phyloP scores from a whole-genome alignment of 2,113 vertebrate genomes.

The Laticauda colubrina region DNA sequence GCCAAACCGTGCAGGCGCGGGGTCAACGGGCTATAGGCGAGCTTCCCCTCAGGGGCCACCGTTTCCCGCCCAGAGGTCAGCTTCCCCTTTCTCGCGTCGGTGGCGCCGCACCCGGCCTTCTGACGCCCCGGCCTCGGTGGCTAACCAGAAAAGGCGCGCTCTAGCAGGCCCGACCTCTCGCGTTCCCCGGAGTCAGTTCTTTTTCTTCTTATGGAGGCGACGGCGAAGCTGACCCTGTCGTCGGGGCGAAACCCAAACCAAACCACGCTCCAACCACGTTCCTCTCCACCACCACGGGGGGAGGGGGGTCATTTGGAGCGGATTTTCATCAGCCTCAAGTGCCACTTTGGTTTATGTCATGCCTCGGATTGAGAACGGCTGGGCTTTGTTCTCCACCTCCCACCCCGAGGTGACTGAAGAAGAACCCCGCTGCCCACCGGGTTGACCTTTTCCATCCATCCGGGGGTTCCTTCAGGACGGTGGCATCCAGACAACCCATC shows the following conservation, averaged over 20 bases:
- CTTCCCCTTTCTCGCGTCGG: too few species aligned
- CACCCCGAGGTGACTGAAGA: neutral
- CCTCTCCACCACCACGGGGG: neutral
- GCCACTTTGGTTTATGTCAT: neutral
- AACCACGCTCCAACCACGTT: neutral
- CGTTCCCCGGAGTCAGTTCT: too few species aligned
- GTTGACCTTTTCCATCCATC: neutral
- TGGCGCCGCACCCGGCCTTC: neutral
- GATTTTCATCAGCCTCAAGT: neutral
- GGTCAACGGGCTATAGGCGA: neutral
- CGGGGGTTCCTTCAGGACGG: neutral
- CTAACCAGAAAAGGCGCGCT: neutral
- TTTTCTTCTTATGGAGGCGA: neutral
- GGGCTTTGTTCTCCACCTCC: neutral
- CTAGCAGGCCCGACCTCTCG: neutral
- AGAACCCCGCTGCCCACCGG: neutral
- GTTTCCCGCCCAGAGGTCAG: neutral
- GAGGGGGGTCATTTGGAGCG: neutral
- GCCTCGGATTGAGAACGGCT: neutral
- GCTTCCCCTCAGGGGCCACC: neutral
- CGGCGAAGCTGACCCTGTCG: neutral
- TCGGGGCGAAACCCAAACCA: neutral
- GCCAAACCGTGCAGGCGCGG: neutral
- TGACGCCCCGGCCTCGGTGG: neutral
- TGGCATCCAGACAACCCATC: too few species aligned